These are phyloP conservation scores for Epirrhoe alternata DNA, from an alignment of 2,888 invertebrate genomes.

Conservation along the genomic window DNA sequence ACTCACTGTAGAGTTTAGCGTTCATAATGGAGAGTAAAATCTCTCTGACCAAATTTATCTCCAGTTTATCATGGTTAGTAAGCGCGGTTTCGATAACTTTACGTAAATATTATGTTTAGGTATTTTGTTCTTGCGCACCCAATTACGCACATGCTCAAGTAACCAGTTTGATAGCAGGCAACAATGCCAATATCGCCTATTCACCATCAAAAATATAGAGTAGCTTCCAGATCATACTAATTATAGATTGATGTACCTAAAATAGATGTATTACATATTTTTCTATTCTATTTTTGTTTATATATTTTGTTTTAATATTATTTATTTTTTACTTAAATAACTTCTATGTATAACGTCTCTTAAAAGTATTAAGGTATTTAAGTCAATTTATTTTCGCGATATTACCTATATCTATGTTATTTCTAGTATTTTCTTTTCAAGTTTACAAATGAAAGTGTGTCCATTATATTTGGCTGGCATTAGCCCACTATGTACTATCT, in stretches of 20 bases:
- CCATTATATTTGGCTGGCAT: not conserved
- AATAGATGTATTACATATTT: no score
- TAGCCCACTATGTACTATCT: not conserved
- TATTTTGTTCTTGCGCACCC: not conserved
- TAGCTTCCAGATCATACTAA: not conserved
- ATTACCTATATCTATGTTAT: no score
- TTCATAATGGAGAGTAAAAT: not conserved
- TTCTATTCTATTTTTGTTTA: no score
- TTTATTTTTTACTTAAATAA: no score
- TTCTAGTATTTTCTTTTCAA: no score
- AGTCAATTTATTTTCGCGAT: no score
- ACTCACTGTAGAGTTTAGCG: not conserved
- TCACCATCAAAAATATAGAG: not conserved
- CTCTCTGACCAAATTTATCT: not conserved
- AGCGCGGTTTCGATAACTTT: not conserved
- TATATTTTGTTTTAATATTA: no score
- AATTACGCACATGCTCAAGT: not conserved
- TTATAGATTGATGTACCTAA: not conserved
- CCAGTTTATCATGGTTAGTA: not conserved
- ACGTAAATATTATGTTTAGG: not conserved
- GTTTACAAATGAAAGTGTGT: not conserved
- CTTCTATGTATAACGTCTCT: no score
- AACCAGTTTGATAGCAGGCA: not conserved
- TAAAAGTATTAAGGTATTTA: no score
- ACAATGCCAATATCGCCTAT: not conserved